These are phyloP conservation scores for Rana temporaria DNA, from an alignment of 2,113 vertebrate species.

Conservation along the genomic window DNA sequence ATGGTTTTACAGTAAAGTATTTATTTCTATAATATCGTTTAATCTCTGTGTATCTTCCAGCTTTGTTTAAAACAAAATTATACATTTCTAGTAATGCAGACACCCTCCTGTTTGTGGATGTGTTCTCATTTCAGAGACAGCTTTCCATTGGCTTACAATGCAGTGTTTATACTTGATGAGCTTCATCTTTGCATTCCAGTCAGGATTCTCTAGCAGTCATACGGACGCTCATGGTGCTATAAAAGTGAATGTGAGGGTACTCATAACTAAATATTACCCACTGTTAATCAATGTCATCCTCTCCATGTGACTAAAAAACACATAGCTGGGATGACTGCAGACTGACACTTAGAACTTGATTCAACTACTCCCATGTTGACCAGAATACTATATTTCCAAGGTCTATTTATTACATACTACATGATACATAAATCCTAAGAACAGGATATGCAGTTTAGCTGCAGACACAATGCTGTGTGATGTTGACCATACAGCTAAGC, in stretches of 20 bases:
- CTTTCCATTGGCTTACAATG: conserved; percentile 55
- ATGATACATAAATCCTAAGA: too few relatives aligned
- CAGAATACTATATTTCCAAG: too few relatives aligned
- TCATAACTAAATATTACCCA: conserved; percentile 4
- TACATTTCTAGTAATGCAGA: not conserved
- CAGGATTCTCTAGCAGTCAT: conserved; percentile 25
- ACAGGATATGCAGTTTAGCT: too few relatives aligned
- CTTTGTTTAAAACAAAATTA: too few relatives aligned
- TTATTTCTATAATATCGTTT: too few relatives aligned
- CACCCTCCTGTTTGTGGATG: not conserved
- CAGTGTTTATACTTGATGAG: conserved; percentile 58
- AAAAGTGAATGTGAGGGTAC: conserved; percentile 17
- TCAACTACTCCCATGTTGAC: too few relatives aligned
- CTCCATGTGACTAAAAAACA: conserved; percentile 19
- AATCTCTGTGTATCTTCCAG: too few relatives aligned
- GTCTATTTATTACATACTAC: too few relatives aligned
- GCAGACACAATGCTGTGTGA: too few relatives aligned
- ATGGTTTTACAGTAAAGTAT: too few relatives aligned
- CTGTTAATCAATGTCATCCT: conserved; percentile 1
- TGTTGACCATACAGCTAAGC: too few relatives aligned
- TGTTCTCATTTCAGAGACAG: conserved; percentile 21
- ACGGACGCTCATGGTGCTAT: conserved; percentile 35
- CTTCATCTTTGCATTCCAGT: conserved; percentile 63
- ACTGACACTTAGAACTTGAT: not conserved
- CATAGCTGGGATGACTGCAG: conserved; percentile 9